These are phyloP conservation scores for Cirrhinus molitorella DNA, from an alignment of 2,797 vertebrate genomes.

Conservation along the genomic window DNA sequence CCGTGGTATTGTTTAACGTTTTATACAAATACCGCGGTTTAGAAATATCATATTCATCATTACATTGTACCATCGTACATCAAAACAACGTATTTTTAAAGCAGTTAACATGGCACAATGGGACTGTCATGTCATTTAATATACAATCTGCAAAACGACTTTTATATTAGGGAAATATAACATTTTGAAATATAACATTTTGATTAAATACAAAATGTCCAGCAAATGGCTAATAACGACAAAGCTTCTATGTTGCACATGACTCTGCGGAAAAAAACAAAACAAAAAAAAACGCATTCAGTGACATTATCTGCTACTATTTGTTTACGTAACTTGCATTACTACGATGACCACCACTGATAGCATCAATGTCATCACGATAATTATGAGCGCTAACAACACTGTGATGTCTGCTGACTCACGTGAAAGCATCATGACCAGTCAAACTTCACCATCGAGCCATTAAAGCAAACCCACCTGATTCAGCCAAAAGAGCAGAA, in stretches of 20 bases:
- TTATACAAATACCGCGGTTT: background rate
- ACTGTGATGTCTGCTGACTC: slow-evolving; percentile 30
- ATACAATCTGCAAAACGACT: background rate
- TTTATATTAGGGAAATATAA: background rate
- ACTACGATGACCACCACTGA: background rate
- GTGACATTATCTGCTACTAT: background rate
- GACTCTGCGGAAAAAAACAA: background rate
- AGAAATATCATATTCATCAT: background rate
- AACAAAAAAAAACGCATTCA: background rate
- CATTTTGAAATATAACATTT: background rate
- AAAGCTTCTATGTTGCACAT: background rate
- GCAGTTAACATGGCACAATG: background rate
- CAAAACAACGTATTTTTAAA: background rate
- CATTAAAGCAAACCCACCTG: background rate
- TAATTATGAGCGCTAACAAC: background rate
- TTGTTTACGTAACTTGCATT: background rate
- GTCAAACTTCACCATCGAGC: slow-evolving; percentile 16
- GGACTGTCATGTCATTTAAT: background rate
- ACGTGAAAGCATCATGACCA: slow-evolving; percentile 37
- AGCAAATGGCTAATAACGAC: background rate
- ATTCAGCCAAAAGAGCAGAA: background rate
- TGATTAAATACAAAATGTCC: background rate
- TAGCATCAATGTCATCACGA: background rate
- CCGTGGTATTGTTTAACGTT: background rate
- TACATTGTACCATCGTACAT: background rate